These are phyloP conservation scores for Dromiciops gliroides DNA, from an alignment of 2,113 vertebrate species.

Conservation along the genomic window DNA sequence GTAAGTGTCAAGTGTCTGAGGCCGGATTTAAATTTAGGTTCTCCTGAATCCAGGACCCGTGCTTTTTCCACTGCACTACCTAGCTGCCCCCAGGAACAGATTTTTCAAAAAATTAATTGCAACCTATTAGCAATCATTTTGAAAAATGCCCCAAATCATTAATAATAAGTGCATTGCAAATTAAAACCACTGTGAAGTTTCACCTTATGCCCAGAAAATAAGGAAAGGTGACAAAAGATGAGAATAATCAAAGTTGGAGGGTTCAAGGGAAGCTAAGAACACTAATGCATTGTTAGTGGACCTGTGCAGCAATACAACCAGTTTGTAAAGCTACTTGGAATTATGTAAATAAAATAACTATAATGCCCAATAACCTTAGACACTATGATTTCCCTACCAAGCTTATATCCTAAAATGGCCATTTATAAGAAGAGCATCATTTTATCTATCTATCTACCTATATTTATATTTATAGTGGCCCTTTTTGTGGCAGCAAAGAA, in stretches of 20 bases:
- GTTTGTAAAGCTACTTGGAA: not conserved
- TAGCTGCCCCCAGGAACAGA: too few relatives aligned
- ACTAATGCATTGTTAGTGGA: not conserved
- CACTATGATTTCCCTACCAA: not conserved
- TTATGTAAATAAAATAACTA: not conserved
- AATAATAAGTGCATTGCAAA: not conserved
- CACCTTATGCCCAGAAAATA: not conserved
- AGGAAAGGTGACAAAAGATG: not conserved
- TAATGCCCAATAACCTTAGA: not conserved
- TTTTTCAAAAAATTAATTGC: not conserved
- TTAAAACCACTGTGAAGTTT: too few relatives aligned
- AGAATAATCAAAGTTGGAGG: not conserved
- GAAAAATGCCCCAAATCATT: not conserved
- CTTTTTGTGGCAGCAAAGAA: not conserved
- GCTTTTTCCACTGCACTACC: too few relatives aligned
- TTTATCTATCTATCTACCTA: too few relatives aligned
- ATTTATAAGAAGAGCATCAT: not conserved
- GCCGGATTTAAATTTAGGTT: too few relatives aligned
- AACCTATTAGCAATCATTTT: not conserved
- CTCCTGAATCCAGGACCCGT: too few relatives aligned
- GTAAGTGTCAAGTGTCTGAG: too few relatives aligned
- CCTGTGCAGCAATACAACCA: not conserved
- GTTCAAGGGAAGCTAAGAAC: not conserved
- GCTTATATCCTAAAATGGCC: not conserved
- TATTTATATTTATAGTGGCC: too few relatives aligned